A percentile compares a stretch with the other conserved stretches of the same genome.
Conservation (phyloP, 2,797 vertebrate species). For the Sebastes oblongus region DNA sequence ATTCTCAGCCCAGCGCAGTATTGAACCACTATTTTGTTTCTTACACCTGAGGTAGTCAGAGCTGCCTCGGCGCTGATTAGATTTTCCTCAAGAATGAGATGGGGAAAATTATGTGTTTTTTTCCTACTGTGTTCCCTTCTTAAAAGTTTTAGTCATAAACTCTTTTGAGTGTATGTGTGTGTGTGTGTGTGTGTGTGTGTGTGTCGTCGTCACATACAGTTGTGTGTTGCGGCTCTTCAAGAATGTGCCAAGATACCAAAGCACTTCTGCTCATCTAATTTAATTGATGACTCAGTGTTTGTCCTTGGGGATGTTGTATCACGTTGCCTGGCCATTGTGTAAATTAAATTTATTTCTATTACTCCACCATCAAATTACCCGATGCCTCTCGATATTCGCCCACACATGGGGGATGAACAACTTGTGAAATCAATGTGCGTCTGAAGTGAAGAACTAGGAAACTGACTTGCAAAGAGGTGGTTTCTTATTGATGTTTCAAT, state of each 20-base stretch:
- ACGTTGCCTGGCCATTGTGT: slow-evolving; percentile 44
- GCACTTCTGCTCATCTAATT: slow-evolving; percentile 59
- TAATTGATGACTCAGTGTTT: slow-evolving; percentile 59
- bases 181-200: not conserved
- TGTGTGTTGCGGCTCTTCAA: slow-evolving; percentile 4
- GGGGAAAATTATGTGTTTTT: not conserved
- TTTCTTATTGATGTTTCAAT: not conserved
- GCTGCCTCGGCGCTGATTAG: not conserved
- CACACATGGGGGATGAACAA: slow-evolving; percentile 25
- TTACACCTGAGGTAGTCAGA: not conserved
- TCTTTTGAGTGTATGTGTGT: not conserved
- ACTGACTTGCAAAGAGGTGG: not conserved
- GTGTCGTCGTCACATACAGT: not conserved
- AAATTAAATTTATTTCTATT: slow-evolving; percentile 69
- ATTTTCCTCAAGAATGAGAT: not conserved
- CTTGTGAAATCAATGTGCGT: slow-evolving; percentile 5
- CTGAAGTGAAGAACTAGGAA: not conserved
- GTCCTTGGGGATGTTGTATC: slow-evolving; percentile 65
- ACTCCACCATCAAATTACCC: slow-evolving; percentile 54
- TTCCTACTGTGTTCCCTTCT: not conserved
- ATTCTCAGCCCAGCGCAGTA: not conserved
- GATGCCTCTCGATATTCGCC: slow-evolving; percentile 21
- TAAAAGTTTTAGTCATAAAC: not conserved
- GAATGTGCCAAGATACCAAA: slow-evolving; percentile 26
- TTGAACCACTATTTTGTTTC: not conserved